Evolutionary conservation across 2,113 vertebrate species (phyloP).

Genomic region (Eolophus roseicapilla): DNA sequence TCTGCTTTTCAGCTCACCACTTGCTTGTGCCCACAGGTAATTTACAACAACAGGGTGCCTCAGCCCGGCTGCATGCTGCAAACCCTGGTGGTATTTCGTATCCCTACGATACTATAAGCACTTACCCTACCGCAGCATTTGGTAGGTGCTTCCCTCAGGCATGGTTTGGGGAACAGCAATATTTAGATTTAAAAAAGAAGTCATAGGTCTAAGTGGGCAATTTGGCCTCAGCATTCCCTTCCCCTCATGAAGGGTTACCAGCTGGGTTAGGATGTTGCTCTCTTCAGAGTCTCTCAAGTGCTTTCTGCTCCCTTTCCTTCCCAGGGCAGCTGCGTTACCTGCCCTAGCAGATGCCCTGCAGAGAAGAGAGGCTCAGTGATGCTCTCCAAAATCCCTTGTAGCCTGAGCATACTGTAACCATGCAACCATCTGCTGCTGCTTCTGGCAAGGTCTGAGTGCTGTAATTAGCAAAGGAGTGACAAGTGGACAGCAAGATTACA

Average conservation of each 20-base stretch:
- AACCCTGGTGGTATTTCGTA: neutral
- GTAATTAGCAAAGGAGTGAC: neutral
- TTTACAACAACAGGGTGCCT: neutral
- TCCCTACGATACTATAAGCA: neutral
- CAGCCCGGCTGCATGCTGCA: neutral
- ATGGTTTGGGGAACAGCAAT: neutral
- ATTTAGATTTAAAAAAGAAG: neutral
- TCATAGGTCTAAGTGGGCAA: neutral
- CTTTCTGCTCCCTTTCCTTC: neutral
- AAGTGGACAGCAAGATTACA: neutral
- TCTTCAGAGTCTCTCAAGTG: neutral
- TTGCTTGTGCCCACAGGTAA: neutral
- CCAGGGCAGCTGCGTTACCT: neutral
- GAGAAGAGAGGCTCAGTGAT: neutral
- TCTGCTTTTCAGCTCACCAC: neutral
- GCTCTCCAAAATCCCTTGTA: neutral
- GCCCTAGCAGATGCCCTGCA: neutral
- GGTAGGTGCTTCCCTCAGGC: neutral
- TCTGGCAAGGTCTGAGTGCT: neutral
- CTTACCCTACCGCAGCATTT: neutral
- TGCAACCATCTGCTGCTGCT: neutral
- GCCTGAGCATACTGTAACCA: fast-evolving
- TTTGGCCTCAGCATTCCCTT: neutral
- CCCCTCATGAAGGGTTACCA: neutral
- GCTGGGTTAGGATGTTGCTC: neutral